Evolutionary conservation across 2,888 invertebrate genomes (phyloP), one percentile per base, ranked within the genome.

Genomic region (Drosophila flavopinicola): DNA sequence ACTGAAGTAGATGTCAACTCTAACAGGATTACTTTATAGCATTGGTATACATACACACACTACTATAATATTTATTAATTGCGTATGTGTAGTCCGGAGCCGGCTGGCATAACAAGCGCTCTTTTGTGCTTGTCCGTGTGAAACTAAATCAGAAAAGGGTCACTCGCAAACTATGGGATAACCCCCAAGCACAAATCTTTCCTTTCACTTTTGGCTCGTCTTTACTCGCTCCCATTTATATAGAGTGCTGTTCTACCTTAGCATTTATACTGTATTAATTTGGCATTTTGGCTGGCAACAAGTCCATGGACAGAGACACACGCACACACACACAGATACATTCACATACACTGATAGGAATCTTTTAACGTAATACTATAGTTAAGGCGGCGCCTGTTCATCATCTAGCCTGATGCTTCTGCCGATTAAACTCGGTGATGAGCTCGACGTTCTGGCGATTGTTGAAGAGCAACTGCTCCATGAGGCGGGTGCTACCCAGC

Each of bases 401-500:
- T 76, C 88, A 90, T 75, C 89, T 87, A 25, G 82, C 77, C 61
- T 86, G 84, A 42, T 85, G 88, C 66, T 82, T 82, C 37, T 82
- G 86, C 10, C 75, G 78, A 84, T 90, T 90, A 3, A 86, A 85
- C 5, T 87, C 88, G 32, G 70, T 58, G 37, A 90, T 90, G 61
- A 90, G 91, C 37, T 90, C 75, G 17, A 90, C 60, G 61, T 90
- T 89, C 39, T 88, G 76, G 15, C 74, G 78, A 77, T 85, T 91
- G 47, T 67, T 86, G 44, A 89, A 86, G 71, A 91, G 90, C 45
- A 91, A 59, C 41, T 88, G 69, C 67, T 91, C 91, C 86, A 91
- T 88, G 9, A 89, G 66, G 3, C 76, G 75, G n/a, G 90, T 90
- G 70, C 93, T 93, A 13, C 94, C 97, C 73, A 95, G 94, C 24